Percentiles rank a stretch among this genome's conserved stretches.
Conservation (phyloP, 1,140 invertebrate species). For the Bombus cullumanus region DNA sequence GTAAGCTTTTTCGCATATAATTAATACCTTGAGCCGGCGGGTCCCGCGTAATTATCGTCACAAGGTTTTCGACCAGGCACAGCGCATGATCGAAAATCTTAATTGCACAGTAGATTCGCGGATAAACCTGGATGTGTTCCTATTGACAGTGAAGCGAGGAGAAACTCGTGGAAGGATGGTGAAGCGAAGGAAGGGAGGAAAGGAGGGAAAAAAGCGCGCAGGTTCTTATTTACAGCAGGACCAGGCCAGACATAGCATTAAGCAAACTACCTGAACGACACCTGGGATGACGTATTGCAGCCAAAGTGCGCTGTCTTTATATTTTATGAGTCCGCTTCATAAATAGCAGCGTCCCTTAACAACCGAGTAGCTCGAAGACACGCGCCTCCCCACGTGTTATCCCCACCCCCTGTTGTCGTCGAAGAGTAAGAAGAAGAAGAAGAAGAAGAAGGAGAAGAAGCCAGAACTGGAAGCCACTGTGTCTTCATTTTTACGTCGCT, state of each 20-base stretch:
- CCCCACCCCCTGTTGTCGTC: neutral
- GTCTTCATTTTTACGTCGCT: conserved; percentile 20
- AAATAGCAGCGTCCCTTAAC: conserved; percentile 30
- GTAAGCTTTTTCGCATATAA: neutral
- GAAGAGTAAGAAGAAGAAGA: neutral
- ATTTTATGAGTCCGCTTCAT: conserved; percentile 46
- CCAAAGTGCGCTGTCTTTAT: conserved; percentile 42
- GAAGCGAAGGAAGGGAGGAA: neutral
- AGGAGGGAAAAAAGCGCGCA: neutral
- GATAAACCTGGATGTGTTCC: too few species aligned
- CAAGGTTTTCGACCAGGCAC: neutral
- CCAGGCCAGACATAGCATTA: neutral
- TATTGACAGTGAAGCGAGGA: neutral
- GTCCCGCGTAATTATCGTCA: neutral
- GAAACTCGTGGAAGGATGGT: too few species aligned
- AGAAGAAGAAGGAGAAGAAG: neutral
- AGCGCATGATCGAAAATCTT: neutral
- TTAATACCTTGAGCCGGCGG: neutral
- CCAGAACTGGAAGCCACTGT: neutral
- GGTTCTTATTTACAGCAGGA: conserved; percentile 28
- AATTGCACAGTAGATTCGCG: neutral
- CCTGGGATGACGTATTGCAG: conserved; percentile 44
- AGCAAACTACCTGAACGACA: conserved; percentile 58
- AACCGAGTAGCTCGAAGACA: conserved; percentile 30
- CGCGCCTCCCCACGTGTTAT: conserved; percentile 22